Base-by-base conservation (phyloP, 2,888 invertebrate species). In the Callosobruchus maculatus region DNA sequence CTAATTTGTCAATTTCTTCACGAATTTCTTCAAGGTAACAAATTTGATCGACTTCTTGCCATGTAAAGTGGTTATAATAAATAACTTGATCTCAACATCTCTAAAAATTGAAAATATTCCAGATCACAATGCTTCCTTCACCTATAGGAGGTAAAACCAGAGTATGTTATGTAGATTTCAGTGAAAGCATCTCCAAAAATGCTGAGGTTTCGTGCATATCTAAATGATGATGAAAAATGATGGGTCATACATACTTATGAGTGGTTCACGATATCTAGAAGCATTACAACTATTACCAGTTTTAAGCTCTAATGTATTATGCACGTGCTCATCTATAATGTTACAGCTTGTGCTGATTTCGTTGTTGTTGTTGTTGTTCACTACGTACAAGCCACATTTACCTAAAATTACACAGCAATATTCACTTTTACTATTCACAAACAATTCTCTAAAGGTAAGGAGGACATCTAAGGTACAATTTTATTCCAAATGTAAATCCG, bases 341-440 rank as follows among this genome's bases (percentile, higher is more conserved):
- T 71, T 77, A 71, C 77, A 77, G 72, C 77, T 81, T 71, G 79
- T 82, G 74, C 82, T 83, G 72, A 82, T 85, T 77, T 85, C 21
- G 21, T 30, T 78, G 72, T 78, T 81, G 71, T 80, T 82, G 73
- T 83, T 83, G 72, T 82, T 85, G 78, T 85, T 86, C 67, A 85
- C 86, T 70, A 85, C 82, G 75, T 86, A 86, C 67, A 86, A 76
- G 67, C 84, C 84, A 74, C 83, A 83, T 78, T 84, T 86, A 71
- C 85, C 86, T 85, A 77, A 70, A 83, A 80, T 75, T 67, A 74
- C 69, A 70, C 66, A 18, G 66, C 21, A 70, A 31, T 31, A 31
- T 1, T 2, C 20, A 49, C 13, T 7, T 13, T 7, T 9, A 68
- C 21, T 67, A 5, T 67, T 67, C 4, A n/a, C n/a, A n/a, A n/a